Evolutionary conservation across 2,888 invertebrate species (phyloP).

Genomic region (Tiphia femorata): DNA sequence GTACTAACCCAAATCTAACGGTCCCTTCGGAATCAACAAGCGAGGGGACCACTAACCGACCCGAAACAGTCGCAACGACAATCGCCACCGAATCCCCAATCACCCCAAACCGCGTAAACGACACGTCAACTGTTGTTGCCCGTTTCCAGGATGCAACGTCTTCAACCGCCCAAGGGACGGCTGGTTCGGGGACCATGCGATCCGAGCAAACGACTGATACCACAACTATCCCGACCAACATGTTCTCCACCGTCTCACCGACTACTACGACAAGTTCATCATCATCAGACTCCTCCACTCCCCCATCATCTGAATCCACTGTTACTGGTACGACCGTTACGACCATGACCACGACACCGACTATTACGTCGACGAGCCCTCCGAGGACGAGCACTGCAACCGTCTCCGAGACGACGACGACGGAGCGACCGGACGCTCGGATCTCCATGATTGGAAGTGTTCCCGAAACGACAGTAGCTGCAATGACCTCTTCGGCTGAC

Average conservation of each 20-base stretch:
- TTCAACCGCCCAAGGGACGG: slow-evolving; percentile 68
- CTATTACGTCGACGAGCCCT: slow-evolving; percentile 22
- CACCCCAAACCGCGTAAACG: slow-evolving; percentile 48
- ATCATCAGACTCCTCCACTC: slow-evolving; percentile 27
- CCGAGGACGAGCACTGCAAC: slow-evolving; percentile 18
- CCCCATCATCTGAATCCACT: slow-evolving; percentile 22
- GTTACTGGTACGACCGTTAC: slow-evolving; percentile 19
- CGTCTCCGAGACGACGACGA: slow-evolving; percentile 26
- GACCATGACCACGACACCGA: slow-evolving; percentile 19
- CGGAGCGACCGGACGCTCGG: too few species aligned
- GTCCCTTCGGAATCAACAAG: too few species aligned
- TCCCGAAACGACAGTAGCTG: slow-evolving; percentile 13
- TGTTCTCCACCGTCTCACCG: slow-evolving; percentile 26
- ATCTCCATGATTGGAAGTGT: neutral
- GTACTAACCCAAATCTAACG: neutral
- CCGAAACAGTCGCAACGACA: slow-evolving; percentile 35
- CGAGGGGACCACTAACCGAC: slow-evolving; percentile 36
- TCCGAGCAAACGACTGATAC: slow-evolving; percentile 41
- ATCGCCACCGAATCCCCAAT: slow-evolving; percentile 32
- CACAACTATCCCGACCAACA: slow-evolving; percentile 24
- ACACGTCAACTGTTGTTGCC: slow-evolving; percentile 62
- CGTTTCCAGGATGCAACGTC: slow-evolving; percentile 66
- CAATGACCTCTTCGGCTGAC: too few species aligned
- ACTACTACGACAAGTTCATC: slow-evolving; percentile 14
- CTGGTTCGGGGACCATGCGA: slow-evolving; percentile 55